Evolutionary conservation across 2,888 invertebrate species (phyloP).

Genomic region (Drosophila greeni): DNA sequence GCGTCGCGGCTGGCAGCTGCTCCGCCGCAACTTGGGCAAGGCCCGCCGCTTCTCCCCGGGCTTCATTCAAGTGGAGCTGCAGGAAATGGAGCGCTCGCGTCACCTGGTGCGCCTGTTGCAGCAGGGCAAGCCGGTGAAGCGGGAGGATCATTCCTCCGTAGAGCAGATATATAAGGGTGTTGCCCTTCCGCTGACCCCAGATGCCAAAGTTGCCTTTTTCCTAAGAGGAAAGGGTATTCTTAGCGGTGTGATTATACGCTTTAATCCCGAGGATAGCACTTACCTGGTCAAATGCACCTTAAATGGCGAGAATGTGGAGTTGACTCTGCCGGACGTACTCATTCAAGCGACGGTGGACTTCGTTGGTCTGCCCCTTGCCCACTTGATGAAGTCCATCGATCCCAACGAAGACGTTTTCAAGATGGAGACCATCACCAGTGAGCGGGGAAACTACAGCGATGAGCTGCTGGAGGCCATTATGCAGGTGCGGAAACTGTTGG

Average conservation of each 20-base stretch:
- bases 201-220: slow-evolving; percentile 42
- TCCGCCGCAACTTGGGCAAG: slow-evolving; percentile 53
- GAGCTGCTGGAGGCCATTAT: slow-evolving; percentile 38
- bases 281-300: slow-evolving; percentile 46
- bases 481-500: slow-evolving; percentile 32
- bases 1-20: slow-evolving; percentile 48
- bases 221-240: slow-evolving; percentile 18
- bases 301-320: slow-evolving; percentile 1
- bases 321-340: slow-evolving; percentile 35
- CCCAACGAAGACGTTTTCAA: background rate
- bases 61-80: slow-evolving; percentile 45
- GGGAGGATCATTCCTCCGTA: slow-evolving; percentile 7
- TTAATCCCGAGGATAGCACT: slow-evolving; percentile 24
- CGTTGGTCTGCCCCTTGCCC: slow-evolving; percentile 10
- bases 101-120: slow-evolving; percentile 46
- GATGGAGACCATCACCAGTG: background rate
- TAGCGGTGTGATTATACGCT: slow-evolving; percentile 40
- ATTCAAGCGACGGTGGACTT: slow-evolving; percentile 31
- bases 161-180: slow-evolving; percentile 43
- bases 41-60: slow-evolving; percentile 52
- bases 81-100: slow-evolving; percentile 34
- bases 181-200: slow-evolving; percentile 38
- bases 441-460: background rate
- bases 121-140: slow-evolving; percentile 21
- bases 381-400: slow-evolving; percentile 22